These are phyloP conservation scores for Pempheris klunzingeri DNA, from an alignment of 2,797 vertebrate species.

Conservation along the genomic window DNA sequence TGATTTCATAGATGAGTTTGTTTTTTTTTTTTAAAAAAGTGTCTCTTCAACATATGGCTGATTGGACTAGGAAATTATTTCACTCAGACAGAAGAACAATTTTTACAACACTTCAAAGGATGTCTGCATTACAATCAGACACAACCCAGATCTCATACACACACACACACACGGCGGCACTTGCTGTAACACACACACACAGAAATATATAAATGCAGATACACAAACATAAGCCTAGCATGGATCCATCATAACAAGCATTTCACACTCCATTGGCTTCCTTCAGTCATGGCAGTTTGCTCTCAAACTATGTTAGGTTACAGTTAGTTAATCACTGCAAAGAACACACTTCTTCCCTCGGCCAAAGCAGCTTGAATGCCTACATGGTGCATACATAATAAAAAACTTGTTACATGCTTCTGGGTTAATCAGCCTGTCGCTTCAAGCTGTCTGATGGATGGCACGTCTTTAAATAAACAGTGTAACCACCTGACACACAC, in stretches of 20 bases:
- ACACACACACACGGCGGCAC: not conserved
- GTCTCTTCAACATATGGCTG: conserved; percentile 6
- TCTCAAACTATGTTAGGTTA: conserved; percentile 39
- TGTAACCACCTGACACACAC: not conserved
- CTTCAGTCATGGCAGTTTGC: conserved; percentile 37
- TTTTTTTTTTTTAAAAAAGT: not conserved
- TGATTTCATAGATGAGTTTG: conserved; percentile 1
- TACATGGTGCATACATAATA: too few species aligned
- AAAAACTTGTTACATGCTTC: not conserved
- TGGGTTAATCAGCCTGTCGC: conserved; percentile 6
- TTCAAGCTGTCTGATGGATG: not conserved
- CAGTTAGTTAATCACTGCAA: conserved; percentile 41
- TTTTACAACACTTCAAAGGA: conserved; percentile 34
- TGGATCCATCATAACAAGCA: conserved; percentile 45
- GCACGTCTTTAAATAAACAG: conserved; percentile 2
- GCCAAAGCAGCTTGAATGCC: conserved; percentile 22
- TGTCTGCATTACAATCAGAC: conserved; percentile 31
- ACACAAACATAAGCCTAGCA: conserved; percentile 24
- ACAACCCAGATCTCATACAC: conserved; percentile 4
- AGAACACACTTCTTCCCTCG: conserved; percentile 16
- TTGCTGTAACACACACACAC: not conserved
- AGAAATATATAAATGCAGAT: not conserved
- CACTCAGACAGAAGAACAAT: conserved; percentile 26
- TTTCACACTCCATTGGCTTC: conserved; percentile 57
- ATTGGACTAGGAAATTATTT: conserved; percentile 18